These are phyloP conservation scores for Heliconius ismenius DNA, from an alignment of 2,888 invertebrate genomes.

Conservation along the genomic window DNA sequence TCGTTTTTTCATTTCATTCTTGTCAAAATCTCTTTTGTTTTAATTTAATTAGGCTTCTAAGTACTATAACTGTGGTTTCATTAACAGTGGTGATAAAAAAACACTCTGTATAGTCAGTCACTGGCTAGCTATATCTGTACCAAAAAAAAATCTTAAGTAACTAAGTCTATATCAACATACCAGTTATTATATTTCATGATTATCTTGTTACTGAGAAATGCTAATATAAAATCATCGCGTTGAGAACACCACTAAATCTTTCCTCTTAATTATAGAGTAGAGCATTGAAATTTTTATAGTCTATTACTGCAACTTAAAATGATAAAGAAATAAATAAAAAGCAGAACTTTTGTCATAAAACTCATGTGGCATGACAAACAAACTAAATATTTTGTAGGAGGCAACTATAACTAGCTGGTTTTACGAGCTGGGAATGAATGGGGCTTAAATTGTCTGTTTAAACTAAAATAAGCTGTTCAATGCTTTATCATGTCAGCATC, in stretches of 20 bases:
- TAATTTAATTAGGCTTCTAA: too few species aligned
- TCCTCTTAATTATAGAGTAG: constrained; percentile 6
- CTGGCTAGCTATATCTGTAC: too few species aligned
- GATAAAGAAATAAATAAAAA: background rate
- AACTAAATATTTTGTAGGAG: constrained; percentile 20
- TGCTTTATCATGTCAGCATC: constrained; percentile 22
- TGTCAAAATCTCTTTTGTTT: too few species aligned
- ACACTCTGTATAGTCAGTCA: too few species aligned
- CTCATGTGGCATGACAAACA: constrained; percentile 23
- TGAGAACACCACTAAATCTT: constrained; percentile 8
- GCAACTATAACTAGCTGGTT: constrained; percentile 11
- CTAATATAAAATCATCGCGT: constrained; percentile 17
- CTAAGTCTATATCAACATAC: background rate
- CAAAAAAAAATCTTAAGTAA: too few species aligned
- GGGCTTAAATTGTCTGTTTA: background rate
- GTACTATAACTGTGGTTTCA: too few species aligned
- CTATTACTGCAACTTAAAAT: constrained; percentile 13
- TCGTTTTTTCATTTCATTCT: too few species aligned
- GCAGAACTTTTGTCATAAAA: constrained; percentile 7
- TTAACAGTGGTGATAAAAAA: too few species aligned
- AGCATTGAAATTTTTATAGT: constrained; percentile 18
- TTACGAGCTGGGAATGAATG: constrained; percentile 24
- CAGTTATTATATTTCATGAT: background rate
- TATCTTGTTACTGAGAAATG: background rate
- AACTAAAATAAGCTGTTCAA: constrained; percentile 18